Evolutionary conservation across 2,797 vertebrate species (phyloP), one percentile per base, ranked within the genome.

Genomic region (Arrhamphus sclerolepis): DNA sequence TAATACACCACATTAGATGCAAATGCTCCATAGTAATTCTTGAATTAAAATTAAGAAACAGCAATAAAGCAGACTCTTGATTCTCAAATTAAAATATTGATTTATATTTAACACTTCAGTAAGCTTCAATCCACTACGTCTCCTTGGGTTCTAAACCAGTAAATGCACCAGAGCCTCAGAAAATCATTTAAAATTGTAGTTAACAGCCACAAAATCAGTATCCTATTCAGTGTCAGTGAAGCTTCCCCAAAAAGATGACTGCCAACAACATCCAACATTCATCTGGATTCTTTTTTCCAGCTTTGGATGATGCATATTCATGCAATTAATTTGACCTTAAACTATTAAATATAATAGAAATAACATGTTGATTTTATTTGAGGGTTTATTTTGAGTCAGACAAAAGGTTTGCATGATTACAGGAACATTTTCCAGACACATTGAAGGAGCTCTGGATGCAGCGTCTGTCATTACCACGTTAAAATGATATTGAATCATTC

Each of bases 331-430:
- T 67, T 67, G 52, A 48, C 26, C 16, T 58, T 66, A 57, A 69
- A 71, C 70, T 63, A 78, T 79, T 57, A 67, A 62, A 77, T 62
- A 78, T 69, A 78, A 86, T 75, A 62, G 72, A 69, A 75, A 80
- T 64, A 79, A 69, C 86, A 85, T 82, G 71, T 85, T 86, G 78
- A 22, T 74, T 76, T 66, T 75, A 78, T 80, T 86, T 80, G 11
- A 16, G 54, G 48, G 19, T 62, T 78, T 50, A 60, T 79, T 80
- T 65, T 38, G 46, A 77, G 64, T 61, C 50, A 68, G 79, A 87
- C 84, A 72, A 66, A 86, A 67, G 62, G 49, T 57, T 72, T 14
- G 55, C 57, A 28, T 47, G 10, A 67, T 65, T 74, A 65, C 67
- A 59, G 61, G 69, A 83, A 75, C 29, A 29, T 71, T 84, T 75